phyloP scores from a whole-genome alignment of 2,888 invertebrate genomes.

The Parascotia fuliginaria region DNA sequence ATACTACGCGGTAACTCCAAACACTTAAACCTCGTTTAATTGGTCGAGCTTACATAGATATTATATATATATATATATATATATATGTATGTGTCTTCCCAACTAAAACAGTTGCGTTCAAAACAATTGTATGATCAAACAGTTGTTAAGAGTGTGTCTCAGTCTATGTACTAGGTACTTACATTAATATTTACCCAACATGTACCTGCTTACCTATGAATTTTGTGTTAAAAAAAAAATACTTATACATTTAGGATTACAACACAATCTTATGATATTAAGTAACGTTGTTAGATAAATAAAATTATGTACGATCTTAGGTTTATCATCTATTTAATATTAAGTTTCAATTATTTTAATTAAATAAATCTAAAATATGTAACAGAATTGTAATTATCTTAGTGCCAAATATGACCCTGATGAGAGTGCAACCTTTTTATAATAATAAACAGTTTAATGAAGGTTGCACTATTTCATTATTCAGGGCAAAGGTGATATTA shows the following conservation, averaged over 20 bases:
- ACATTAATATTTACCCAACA: constrained; percentile 3
- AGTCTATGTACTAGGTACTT: no score
- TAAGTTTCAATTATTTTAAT: constrained; percentile 13
- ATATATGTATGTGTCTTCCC: no score
- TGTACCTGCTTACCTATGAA: constrained; percentile 15
- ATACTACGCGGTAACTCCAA: background rate
- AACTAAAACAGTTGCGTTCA: constrained; percentile 34
- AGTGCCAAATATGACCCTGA: constrained; percentile 47
- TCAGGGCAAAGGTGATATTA: constrained; percentile 10
- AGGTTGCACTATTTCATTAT: constrained; percentile 33
- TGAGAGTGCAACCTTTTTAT: constrained; percentile 29
- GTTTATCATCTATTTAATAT: constrained; percentile 8
- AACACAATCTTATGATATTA: constrained; percentile 50
- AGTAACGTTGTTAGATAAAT: constrained; percentile 27
- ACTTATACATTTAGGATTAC: constrained; percentile 35
- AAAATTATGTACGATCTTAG: constrained; percentile 12
- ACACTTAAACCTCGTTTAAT: constrained; percentile 35
- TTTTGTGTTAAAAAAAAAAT: constrained; percentile 20
- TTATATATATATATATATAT: no score
- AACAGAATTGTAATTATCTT: constrained; percentile 33
- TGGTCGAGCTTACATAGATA: constrained; percentile 57
- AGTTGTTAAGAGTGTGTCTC: background rate
- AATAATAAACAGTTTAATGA: background rate
- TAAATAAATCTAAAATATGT: constrained; percentile 9
- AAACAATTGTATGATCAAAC: constrained; percentile 18